Evolutionary conservation across 2,113 vertebrate genomes (phyloP).

Genomic region (Hippotragus niger): DNA sequence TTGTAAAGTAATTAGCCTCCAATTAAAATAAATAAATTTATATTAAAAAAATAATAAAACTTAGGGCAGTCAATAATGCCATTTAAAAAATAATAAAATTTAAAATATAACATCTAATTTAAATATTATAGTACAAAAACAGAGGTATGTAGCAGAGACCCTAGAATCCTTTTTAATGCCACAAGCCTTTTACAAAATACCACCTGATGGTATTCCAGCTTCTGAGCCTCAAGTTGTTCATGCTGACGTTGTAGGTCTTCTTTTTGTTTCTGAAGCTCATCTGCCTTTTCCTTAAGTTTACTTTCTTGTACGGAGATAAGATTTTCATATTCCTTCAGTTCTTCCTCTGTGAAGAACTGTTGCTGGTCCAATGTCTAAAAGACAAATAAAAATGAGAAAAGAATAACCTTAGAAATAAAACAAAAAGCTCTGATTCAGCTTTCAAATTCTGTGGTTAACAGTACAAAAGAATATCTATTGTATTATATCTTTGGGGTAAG

Average conservation of each 20-base stretch:
- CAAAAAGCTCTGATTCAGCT: not conserved
- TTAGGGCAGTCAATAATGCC: not conserved
- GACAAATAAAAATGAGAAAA: not conserved
- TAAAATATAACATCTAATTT: not conserved
- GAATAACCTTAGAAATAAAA: not conserved
- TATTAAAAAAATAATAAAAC: not conserved
- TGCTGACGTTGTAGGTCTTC: slow-evolving; percentile 93
- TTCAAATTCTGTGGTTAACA: not conserved
- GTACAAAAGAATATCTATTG: not conserved
- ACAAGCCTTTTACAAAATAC: not conserved
- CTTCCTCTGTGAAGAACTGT: slow-evolving; percentile 93
- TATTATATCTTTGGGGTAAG: not conserved
- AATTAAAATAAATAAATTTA: no score
- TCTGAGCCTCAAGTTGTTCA: slow-evolving; percentile 93
- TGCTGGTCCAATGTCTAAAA: slow-evolving; percentile 94
- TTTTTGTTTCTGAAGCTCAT: slow-evolving; percentile 91
- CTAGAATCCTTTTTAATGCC: not conserved
- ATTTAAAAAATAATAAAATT: not conserved
- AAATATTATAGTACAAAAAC: not conserved
- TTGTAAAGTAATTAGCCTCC: no score
- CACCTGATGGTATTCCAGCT: slow-evolving; percentile 93
- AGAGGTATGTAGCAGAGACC: not conserved
- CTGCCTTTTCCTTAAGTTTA: slow-evolving; percentile 88
- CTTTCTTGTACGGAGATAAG: slow-evolving; percentile 90
- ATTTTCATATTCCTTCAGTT: slow-evolving; percentile 94